Percentiles rank a stretch among this genome's conserved stretches.
These are phyloP conservation scores for Hemibagrus wyckioides DNA, from an alignment of 2,113 vertebrate species.

Conservation along the genomic window DNA sequence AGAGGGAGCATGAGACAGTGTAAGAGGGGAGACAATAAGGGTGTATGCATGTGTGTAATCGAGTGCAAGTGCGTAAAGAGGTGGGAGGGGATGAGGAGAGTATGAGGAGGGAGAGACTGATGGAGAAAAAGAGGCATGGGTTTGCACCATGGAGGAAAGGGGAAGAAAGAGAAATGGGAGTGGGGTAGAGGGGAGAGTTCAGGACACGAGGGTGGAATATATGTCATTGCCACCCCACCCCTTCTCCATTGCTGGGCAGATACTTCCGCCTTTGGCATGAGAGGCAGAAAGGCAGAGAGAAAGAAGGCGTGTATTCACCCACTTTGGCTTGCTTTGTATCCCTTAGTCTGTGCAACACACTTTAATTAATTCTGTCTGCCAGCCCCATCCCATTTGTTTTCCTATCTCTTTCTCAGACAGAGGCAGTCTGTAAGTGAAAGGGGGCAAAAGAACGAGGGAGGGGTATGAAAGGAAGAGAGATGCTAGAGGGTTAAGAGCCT, in stretches of 20 bases:
- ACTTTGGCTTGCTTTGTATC: constrained; percentile 8
- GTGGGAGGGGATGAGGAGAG: constrained; percentile 65
- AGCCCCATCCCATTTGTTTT: constrained; percentile 59
- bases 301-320: background rate
- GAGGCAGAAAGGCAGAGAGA: constrained; percentile 12
- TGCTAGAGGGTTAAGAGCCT: constrained; percentile 30
- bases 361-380: constrained; percentile 51
- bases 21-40: constrained; percentile 55
- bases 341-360: background rate
- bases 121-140: constrained; percentile 48
- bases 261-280: constrained; percentile 51
- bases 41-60: constrained; percentile 44
- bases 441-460: constrained; percentile 40
- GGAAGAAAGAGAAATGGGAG: constrained; percentile 67
- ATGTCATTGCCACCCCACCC: constrained; percentile 45
- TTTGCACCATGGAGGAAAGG: constrained; percentile 64
- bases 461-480: constrained; percentile 52
- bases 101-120: constrained; percentile 50
- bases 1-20: constrained; percentile 55
- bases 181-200: constrained; percentile 65
- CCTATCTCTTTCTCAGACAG: constrained; percentile 48
- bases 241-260: constrained; percentile 55
- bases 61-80: constrained; percentile 50
- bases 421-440: constrained; percentile 65
- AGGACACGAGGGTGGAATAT: constrained; percentile 65